Conservation (phyloP, 2,797 vertebrate species). For the Sebastolobus alascanus region DNA sequence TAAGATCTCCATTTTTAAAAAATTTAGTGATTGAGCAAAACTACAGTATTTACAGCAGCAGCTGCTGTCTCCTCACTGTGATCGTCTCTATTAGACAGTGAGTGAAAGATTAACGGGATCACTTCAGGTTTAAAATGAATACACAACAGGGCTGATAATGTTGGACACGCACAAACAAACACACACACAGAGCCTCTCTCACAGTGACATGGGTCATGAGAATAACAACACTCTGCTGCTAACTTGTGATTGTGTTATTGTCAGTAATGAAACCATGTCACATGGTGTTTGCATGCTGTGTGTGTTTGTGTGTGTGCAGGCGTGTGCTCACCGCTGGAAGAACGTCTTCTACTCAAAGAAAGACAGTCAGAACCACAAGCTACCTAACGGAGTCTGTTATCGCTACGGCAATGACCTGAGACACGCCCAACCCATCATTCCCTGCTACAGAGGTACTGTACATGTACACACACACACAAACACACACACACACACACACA, state of each 20-base stretch:
- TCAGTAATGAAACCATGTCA: slow-evolving; percentile 53
- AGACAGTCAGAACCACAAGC: slow-evolving; percentile 87
- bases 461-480: neutral
- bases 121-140: neutral
- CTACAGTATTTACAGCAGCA: neutral
- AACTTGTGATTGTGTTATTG: slow-evolving; percentile 56
- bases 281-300: slow-evolving; percentile 32
- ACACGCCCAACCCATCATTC: slow-evolving; percentile 80
- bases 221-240: slow-evolving; percentile 34
- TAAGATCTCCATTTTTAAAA: neutral
- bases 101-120: neutral
- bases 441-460: slow-evolving; percentile 91
- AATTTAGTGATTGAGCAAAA: neutral
- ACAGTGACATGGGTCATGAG: slow-evolving; percentile 46
- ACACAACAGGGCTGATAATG: neutral
- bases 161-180: neutral
- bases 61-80: neutral
- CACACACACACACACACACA: neutral
- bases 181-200: slow-evolving; percentile 7
- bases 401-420: slow-evolving; percentile 85
- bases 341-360: slow-evolving; percentile 88
- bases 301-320: slow-evolving; percentile 79
- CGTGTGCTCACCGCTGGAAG: slow-evolving; percentile 98
- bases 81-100: neutral
- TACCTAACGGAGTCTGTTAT: slow-evolving; percentile 93